These are phyloP conservation scores for Equus przewalskii DNA, from an alignment of 2,113 vertebrate species.

Conservation along the genomic window DNA sequence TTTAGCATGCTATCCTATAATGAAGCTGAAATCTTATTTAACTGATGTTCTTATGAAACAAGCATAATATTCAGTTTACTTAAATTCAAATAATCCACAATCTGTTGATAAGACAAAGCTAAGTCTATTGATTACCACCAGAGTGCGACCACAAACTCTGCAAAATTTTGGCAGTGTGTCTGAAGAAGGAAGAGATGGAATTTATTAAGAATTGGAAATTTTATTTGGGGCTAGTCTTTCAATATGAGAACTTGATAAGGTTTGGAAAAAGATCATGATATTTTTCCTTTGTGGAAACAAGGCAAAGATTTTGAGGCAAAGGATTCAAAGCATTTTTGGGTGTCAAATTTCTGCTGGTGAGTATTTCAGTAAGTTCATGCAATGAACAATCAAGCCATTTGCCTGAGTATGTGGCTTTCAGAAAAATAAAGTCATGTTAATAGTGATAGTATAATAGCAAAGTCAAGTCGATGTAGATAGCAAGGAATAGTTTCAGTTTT, in stretches of 20 bases:
- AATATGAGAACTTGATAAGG: not conserved
- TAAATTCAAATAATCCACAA: not conserved
- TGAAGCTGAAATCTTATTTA: not conserved
- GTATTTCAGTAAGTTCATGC: not conserved
- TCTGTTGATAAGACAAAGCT: not conserved
- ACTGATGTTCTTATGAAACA: not conserved
- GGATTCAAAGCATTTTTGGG: not conserved
- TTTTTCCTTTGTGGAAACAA: not conserved
- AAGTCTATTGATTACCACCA: not conserved
- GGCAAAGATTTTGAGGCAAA: not conserved
- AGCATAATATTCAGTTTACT: not conserved
- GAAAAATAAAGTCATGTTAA: not conserved
- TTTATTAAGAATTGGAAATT: not conserved
- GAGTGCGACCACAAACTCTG: not conserved
- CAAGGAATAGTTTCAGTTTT: not conserved
- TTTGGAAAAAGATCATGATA: not conserved
- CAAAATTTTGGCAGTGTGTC: not conserved
- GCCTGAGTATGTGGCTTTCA: not conserved
- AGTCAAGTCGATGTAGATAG: not conserved
- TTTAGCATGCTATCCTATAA: not conserved
- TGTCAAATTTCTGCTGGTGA: not conserved
- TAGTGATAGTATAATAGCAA: not conserved
- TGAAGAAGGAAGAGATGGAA: not conserved
- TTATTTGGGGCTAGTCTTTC: not conserved
- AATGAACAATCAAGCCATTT: not conserved